Conservation (phyloP, 1,140 invertebrate genomes). For the Potamilus streckersoni region DNA sequence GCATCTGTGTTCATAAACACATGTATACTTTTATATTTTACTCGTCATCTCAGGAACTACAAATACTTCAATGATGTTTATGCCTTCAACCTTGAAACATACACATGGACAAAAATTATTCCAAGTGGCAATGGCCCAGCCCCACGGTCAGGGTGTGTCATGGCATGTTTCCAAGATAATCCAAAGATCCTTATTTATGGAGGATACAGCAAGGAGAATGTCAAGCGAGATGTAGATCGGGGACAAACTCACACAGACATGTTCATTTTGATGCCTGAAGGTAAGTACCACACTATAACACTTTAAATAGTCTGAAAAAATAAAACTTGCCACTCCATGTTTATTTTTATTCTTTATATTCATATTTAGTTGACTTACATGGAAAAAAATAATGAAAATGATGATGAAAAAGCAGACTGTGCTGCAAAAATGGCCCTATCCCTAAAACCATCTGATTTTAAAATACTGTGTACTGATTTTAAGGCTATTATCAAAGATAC, state of each 20-base stretch:
- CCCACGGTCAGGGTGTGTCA: slow-evolving; percentile 77
- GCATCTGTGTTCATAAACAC: too few relatives aligned
- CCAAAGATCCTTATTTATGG: slow-evolving; percentile 84
- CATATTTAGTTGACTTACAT: background rate
- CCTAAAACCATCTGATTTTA: too few relatives aligned
- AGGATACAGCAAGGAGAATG: slow-evolving; percentile 84
- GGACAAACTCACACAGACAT: slow-evolving; percentile 86
- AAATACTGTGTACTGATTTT: too few relatives aligned
- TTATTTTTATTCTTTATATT: background rate
- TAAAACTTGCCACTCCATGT: background rate
- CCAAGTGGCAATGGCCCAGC: slow-evolving; percentile 67
- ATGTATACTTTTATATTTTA: background rate
- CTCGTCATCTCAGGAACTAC: slow-evolving; percentile 74
- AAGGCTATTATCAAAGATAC: too few relatives aligned
- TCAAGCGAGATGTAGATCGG: slow-evolving; percentile 85
- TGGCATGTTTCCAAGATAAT: slow-evolving; percentile 73
- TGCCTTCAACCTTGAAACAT: slow-evolving; percentile 83
- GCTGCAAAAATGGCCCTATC: too few relatives aligned
- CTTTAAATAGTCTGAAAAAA: background rate
- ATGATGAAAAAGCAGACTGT: too few relatives aligned
- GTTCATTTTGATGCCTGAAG: slow-evolving; percentile 79
- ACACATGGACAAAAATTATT: slow-evolving; percentile 84
- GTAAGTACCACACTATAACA: slow-evolving; percentile 68
- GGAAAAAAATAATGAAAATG: too few relatives aligned
- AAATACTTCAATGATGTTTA: slow-evolving; percentile 92